Evolutionary conservation across 2,113 vertebrate species (phyloP).

Genomic region (Caranx ignobilis): DNA sequence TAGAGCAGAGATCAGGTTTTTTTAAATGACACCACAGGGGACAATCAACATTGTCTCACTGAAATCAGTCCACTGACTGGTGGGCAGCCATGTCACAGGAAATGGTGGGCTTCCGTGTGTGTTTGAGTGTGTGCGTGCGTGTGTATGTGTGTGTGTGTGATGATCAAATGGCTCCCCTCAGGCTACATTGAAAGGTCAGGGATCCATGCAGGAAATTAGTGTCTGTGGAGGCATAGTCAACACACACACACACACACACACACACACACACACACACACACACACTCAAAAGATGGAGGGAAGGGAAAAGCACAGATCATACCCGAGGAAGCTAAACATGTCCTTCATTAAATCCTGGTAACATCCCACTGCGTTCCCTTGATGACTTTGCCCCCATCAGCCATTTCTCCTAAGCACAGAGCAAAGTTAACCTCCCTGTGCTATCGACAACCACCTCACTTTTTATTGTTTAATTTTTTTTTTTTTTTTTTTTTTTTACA

Average conservation of each 20-base stretch:
- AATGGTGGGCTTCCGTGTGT: conserved; percentile 55
- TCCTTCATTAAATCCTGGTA: conserved; percentile 77
- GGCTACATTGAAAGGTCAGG: conserved; percentile 78
- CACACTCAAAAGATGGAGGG: conserved; percentile 27
- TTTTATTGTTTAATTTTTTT: conserved; percentile 7
- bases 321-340: conserved; percentile 71
- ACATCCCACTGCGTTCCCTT: conserved; percentile 69
- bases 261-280: conserved; percentile 43
- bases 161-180: conserved; percentile 78
- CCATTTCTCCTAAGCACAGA: conserved; percentile 54
- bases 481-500: conserved; percentile 38
- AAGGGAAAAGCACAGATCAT: conserved; percentile 47
- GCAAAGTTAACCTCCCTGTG: conserved; percentile 44
- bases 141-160: conserved; percentile 9
- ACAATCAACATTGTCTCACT: conserved; percentile 28
- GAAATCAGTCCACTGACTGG: conserved; percentile 54
- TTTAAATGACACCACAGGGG: background rate
- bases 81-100: conserved; percentile 67
- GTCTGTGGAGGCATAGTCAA: conserved; percentile 77
- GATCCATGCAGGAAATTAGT: conserved; percentile 84
- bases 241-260: conserved; percentile 42
- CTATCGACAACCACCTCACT: conserved; percentile 48
- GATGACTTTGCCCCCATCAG: conserved; percentile 70
- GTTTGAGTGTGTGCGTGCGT: conserved; percentile 36
- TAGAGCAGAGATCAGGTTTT: background rate